Evolutionary conservation across 2,113 vertebrate species (phyloP), one percentile per base, ranked within the genome.

Genomic region (Gallinago media): DNA sequence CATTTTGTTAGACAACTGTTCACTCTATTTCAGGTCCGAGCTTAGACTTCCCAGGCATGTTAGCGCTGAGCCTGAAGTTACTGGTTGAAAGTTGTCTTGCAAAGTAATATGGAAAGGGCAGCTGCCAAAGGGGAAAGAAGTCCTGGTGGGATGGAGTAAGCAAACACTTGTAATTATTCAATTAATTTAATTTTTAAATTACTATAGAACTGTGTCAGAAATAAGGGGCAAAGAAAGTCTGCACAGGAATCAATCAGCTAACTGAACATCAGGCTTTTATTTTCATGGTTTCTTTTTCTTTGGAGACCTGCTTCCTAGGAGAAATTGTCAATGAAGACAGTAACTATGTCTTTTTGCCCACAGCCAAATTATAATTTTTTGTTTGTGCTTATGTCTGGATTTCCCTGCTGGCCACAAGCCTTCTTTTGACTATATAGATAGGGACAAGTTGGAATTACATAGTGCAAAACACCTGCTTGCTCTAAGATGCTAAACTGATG

Each of bases 401-500:
- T 6, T 71, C 15, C 11, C 55, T 86, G 11, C 42, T 77, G 31
- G 16, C 61, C 18, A 9, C 29, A 25, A 90, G 52, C 44, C 25
- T 72, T 89, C 15, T 25, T 85, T 71, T 85, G 70, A 26, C 7
- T 58, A 42, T 38, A 46, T 54, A 54, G 29, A 42, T 55, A 65
- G n/a, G 80, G 62, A 89, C 19, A 81, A 71, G 59, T 32, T 52
- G 66, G 82, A 92, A 67, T 92, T 92, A n/a, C 34, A 23, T 55
- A 38, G 32, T 74, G 38, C 34, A 49, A 40, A 92, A 70, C 21
- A 34, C 23, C 25, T 90, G 63, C 68, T 81, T 90, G 38, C 61
- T 92, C 68, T 25, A 85, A 90, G 67, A 76, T 71, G 38, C 56
- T 96, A 71, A 94, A 87, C 56, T 78, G 52, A 68, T 80, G 56